A percentile compares a stretch with the other conserved stretches of the same genome.
Conservation (phyloP, 1,140 invertebrate genomes). For the Streblospio benedicti region DNA sequence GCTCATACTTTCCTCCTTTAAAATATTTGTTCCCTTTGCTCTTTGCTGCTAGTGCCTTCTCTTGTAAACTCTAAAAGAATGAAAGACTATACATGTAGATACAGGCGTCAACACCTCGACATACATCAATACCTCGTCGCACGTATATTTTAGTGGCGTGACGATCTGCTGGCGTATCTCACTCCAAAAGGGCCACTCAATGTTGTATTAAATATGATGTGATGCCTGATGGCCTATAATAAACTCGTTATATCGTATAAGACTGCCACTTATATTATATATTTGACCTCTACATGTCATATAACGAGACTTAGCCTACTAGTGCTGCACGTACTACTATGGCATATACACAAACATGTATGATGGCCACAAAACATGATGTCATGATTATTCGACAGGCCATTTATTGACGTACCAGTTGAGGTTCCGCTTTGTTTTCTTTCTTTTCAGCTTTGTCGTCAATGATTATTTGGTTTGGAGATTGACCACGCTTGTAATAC, state of each 20-base stretch:
- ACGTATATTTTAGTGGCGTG: not conserved
- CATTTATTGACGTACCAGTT: not conserved
- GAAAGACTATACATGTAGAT: not conserved
- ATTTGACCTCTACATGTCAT: not conserved
- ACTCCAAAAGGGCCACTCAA: not conserved
- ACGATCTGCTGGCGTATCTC: not conserved
- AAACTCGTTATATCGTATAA: not conserved
- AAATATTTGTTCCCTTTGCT: conserved; percentile 80
- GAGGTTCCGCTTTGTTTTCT: not conserved
- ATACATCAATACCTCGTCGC: not conserved
- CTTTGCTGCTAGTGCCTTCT: conserved; percentile 68
- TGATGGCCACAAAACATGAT: too few species aligned
- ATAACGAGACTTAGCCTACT: not conserved
- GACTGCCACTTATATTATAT: not conserved
- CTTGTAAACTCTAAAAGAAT: conserved; percentile 53
- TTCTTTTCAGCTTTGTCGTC: conserved; percentile 9
- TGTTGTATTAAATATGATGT: not conserved
- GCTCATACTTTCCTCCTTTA: conserved; percentile 72
- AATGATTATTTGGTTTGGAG: conserved; percentile 20
- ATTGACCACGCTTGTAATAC: conserved; percentile 55
- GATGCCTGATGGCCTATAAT: too few species aligned
- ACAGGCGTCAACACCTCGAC: not conserved
- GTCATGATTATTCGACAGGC: not conserved
- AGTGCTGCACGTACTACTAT: not conserved
- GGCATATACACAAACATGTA: not conserved